Evolutionary conservation across 1,140 invertebrate genomes (phyloP), one percentile per base, ranked within the genome.

Genomic region (Polyergus mexicanus): DNA sequence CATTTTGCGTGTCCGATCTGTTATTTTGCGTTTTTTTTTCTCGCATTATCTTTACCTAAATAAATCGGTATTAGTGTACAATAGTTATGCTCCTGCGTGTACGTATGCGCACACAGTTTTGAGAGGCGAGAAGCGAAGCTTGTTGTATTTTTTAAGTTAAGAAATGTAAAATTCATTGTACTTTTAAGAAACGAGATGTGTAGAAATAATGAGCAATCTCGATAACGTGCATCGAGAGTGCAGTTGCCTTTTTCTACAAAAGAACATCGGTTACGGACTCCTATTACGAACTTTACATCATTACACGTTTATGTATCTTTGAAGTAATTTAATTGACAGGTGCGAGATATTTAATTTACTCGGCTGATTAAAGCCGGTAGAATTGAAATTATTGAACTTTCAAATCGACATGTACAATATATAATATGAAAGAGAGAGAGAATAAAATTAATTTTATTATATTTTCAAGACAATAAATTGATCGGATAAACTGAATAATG

Each of bases 261-360:
- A 38, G 28, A 38, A 28, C 25, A 58, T 47, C 25, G n/a, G 28
- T 84, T 84, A 63, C 28, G 19, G 25, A 13, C 51, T 44, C 10
- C 62, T 38, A 78, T 78, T 68, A 68, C 5, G 44, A 54, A 78
- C 62, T 78, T 54, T 78, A 47, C n/a, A 54, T 19, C 7, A 22
- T 71, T 80, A 35, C 47, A 80, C 47, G 38, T 80, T 56, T 22
- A 38, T 56, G 41, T 68, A 54, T 19, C 16, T 69, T 54, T 11
- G 35, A 16, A 69, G 16, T 71, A 69, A 56, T 80, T 69, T 80
- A 41, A 58, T 71, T 71, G 51, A 10, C 47, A n/a, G 22, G 3
- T 32, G 35, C 19, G 22, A 56, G 22, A 56, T 41, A 25, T 56
- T 80, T 35, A 69, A 58, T 71, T 80, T 71, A 3, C 10, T 11